Percentiles rank a stretch among this genome's conserved stretches.
Evolutionary conservation across 2,113 vertebrate species (phyloP).

Genomic region (Hemibagrus wyckioides): DNA sequence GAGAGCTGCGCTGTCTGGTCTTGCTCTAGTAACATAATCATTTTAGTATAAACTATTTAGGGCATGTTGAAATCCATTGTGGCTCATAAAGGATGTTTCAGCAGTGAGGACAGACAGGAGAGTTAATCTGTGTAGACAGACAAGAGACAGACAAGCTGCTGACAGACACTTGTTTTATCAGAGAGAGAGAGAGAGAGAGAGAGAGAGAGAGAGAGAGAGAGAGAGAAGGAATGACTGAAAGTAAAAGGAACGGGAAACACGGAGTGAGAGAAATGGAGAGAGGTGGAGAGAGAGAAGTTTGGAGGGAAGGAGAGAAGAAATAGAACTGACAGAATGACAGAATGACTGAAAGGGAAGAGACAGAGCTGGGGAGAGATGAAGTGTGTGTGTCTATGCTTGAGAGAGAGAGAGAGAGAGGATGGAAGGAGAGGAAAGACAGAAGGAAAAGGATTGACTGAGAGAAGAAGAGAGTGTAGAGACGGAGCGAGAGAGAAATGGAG

Average conservation of each 20-base stretch:
- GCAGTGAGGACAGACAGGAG: constrained; percentile 61
- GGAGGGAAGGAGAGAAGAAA: too few species aligned
- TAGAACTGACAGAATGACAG: neutral
- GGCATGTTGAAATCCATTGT: constrained; percentile 64
- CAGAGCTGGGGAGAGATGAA: too few species aligned
- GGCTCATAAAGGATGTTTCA: constrained; percentile 62
- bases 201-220: neutral
- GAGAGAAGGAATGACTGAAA: neutral
- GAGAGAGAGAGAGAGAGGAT: neutral
- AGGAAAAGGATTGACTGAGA: neutral
- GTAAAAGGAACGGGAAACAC: neutral
- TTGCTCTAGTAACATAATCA: constrained; percentile 64
- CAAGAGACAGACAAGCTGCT: constrained; percentile 52
- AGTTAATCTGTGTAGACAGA: constrained; percentile 32
- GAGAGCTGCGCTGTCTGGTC: constrained; percentile 58
- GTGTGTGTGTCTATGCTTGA: neutral
- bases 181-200: neutral
- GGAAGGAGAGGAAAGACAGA: neutral
- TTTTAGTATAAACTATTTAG: constrained; percentile 70
- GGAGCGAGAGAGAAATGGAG: neutral
- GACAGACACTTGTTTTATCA: constrained; percentile 67
- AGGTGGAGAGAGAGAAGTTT: too few species aligned
- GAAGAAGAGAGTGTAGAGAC: neutral
- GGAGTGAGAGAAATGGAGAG: neutral
- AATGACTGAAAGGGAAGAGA: too few species aligned